These are phyloP conservation scores for Euthynnus affinis DNA, from an alignment of 2,797 vertebrate species.

Conservation along the genomic window DNA sequence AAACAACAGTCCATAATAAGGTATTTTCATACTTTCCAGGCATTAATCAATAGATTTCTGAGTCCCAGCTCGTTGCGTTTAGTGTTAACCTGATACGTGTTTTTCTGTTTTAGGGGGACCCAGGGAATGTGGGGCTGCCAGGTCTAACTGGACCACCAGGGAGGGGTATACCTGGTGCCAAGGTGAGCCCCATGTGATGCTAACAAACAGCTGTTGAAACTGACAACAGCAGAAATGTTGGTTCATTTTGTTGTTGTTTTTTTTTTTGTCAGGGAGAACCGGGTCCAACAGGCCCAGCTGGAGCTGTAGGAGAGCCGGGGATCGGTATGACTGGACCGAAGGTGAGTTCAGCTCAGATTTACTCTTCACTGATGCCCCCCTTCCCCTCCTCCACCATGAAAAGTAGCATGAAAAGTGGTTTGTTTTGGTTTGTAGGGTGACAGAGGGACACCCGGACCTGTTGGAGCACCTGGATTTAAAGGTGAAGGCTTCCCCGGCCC, in stretches of 20 bases:
- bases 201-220: background rate
- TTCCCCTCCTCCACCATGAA: no score
- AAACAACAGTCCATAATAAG: background rate
- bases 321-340: slow-evolving; percentile 85
- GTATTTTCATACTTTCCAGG: background rate
- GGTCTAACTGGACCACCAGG: slow-evolving; percentile 85
- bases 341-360: slow-evolving; percentile 72
- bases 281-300: slow-evolving; percentile 83
- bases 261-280: slow-evolving; percentile 85
- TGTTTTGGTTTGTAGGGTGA: slow-evolving; percentile 82
- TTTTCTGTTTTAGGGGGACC: slow-evolving; percentile 79
- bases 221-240: background rate
- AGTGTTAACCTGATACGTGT: background rate
- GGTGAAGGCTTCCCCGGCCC: slow-evolving; percentile 86
- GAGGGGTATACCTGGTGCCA: slow-evolving; percentile 86
- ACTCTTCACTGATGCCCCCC: background rate
- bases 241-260: background rate
- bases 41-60: background rate
- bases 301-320: slow-evolving; percentile 86
- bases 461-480: slow-evolving; percentile 85
- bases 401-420: background rate
- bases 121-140: slow-evolving; percentile 81
- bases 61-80: background rate
- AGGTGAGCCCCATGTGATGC: slow-evolving; percentile 79
- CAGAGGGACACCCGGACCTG: slow-evolving; percentile 80